A percentile compares a stretch with the other conserved stretches of the same genome.
Conservation (phyloP, 2,113 vertebrate genomes). For the Oncorhynchus tshawytscha region DNA sequence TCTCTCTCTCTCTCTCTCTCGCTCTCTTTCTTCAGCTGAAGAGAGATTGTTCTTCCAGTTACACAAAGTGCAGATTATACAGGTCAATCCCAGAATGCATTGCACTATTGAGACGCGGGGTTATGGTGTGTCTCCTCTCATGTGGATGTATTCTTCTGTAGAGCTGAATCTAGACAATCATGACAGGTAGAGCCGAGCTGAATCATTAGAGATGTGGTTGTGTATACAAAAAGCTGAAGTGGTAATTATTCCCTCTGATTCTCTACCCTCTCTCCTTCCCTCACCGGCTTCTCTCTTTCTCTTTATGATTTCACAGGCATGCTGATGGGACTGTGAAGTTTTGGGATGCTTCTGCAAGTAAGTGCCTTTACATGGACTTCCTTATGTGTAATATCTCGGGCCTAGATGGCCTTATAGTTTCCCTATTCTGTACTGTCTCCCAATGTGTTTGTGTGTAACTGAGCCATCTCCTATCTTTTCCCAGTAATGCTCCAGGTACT, state of each 20-base stretch:
- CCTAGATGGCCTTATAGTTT: neutral
- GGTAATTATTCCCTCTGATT: neutral
- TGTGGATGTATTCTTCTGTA: neutral
- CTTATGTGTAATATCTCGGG: neutral
- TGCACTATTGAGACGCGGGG: neutral
- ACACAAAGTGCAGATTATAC: neutral
- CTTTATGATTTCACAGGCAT: slow-evolving; percentile 74
- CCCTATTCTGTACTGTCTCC: too few species aligned
- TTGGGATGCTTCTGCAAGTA: slow-evolving; percentile 99
- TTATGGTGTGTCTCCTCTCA: neutral
- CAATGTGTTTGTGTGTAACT: neutral
- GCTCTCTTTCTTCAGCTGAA: neutral
- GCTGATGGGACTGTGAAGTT: slow-evolving; percentile 98
- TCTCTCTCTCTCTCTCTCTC: neutral
- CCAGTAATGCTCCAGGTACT: slow-evolving; percentile 96
- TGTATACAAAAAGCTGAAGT: neutral
- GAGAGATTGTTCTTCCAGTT: slow-evolving; percentile 4
- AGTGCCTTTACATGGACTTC: slow-evolving; percentile 55
- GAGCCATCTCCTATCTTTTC: neutral
- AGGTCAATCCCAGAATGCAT: neutral
- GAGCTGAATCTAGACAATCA: too few species aligned
- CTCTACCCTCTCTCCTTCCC: neutral
- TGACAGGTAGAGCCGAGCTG: neutral
- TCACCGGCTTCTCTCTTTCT: neutral
- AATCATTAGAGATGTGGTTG: neutral